phyloP scores from a whole-genome alignment of 1,140 invertebrate species.

The Aphelinus certus region DNA sequence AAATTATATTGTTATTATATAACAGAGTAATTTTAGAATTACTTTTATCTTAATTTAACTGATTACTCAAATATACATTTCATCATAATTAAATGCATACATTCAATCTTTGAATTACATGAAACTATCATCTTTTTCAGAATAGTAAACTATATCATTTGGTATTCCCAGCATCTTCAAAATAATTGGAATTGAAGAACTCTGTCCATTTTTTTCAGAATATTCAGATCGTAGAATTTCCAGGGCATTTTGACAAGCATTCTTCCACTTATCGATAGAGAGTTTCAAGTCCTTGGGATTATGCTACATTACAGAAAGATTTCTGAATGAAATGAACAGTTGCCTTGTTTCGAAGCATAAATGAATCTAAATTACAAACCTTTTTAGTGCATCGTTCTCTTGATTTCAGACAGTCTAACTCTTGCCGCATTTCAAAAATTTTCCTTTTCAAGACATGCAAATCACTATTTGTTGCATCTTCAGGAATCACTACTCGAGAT shows the following conservation, averaged over 20 bases:
- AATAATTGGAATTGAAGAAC: slow-evolving; percentile 31
- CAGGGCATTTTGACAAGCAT: slow-evolving; percentile 32
- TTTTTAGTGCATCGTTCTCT: slow-evolving; percentile 34
- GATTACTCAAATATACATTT: background rate
- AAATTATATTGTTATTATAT: slow-evolving; percentile 2
- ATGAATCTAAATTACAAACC: slow-evolving; percentile 11
- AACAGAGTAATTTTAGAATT: background rate
- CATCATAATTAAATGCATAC: background rate
- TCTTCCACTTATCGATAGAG: slow-evolving; percentile 33
- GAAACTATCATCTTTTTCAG: slow-evolving; percentile 34
- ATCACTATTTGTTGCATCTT: slow-evolving; percentile 19
- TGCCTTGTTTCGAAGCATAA: too few relatives aligned
- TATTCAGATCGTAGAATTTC: slow-evolving; percentile 29
- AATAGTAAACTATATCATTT: slow-evolving; percentile 35
- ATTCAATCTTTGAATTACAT: slow-evolving; percentile 11
- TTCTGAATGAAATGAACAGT: background rate
- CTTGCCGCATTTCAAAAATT: slow-evolving; percentile 36
- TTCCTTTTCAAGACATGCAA: slow-evolving; percentile 26
- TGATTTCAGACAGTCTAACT: slow-evolving; percentile 36
- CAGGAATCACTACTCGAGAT: background rate
- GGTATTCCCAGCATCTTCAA: slow-evolving; percentile 29
- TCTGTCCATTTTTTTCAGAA: slow-evolving; percentile 24
- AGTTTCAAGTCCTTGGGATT: slow-evolving; percentile 27
- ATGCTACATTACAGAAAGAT: slow-evolving; percentile 22
- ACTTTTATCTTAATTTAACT: slow-evolving; percentile 6